Conservation (phyloP, 2,797 vertebrate genomes). For the Myotis pilosus region DNA sequence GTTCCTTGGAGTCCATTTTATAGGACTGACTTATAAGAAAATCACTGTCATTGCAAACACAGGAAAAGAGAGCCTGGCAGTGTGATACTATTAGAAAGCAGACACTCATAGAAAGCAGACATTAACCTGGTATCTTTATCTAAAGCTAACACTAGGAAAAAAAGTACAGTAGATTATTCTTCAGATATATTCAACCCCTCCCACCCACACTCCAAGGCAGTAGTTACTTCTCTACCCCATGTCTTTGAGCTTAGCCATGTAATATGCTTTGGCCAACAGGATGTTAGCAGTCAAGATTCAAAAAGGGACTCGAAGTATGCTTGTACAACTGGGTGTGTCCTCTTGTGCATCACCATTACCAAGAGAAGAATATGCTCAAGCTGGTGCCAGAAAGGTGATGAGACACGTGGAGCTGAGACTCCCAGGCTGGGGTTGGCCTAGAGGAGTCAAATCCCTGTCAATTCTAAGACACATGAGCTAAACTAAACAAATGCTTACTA, state of each 20-base stretch:
- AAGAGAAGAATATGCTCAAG: neutral
- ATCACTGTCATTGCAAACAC: neutral
- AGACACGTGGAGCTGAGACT: neutral
- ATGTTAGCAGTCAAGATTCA: neutral
- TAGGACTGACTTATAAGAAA: neutral
- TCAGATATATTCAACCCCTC: neutral
- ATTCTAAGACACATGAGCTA: neutral
- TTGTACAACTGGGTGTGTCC: neutral
- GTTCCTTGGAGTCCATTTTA: neutral
- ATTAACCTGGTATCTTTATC: neutral
- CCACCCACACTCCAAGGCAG: neutral
- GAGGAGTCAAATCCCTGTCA: neutral
- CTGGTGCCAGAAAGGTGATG: neutral
- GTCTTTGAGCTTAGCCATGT: neutral
- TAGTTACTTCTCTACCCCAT: neutral
- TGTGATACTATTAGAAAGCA: neutral
- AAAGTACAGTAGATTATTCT: neutral
- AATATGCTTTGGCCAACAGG: neutral
- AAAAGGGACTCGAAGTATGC: neutral
- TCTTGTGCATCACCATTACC: neutral
- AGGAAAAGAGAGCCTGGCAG: neutral
- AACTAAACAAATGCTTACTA: neutral
- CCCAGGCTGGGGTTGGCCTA: neutral
- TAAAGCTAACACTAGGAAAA: neutral
- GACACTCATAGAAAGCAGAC: neutral